Conservation (phyloP, 2,888 invertebrate species). For the Dicyrtoma fusca region DNA sequence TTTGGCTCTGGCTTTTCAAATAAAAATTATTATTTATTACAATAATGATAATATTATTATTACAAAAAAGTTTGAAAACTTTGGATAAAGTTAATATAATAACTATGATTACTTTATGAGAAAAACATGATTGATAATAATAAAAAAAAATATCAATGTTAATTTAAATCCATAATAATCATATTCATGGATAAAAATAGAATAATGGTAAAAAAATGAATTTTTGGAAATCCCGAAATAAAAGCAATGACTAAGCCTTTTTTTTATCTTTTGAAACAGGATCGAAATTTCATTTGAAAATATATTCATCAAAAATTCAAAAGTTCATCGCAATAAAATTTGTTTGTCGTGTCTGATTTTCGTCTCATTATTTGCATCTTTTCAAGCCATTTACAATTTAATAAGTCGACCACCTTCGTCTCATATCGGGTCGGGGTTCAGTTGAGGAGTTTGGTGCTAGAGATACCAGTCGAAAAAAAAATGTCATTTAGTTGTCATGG, state of each 20-base stretch:
- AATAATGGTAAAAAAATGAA: constrained; percentile 17
- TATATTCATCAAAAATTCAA: constrained; percentile 31
- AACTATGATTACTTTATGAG: background rate
- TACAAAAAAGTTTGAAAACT: constrained; percentile 3
- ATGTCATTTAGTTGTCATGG: too few relatives aligned
- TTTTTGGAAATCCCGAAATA: constrained; percentile 15
- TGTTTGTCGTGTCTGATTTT: constrained; percentile 10
- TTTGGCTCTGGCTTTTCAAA: constrained; percentile 26
- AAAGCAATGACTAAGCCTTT: constrained; percentile 35
- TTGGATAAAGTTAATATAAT: background rate
- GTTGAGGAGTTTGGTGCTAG: too few relatives aligned
- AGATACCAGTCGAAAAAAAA: too few relatives aligned
- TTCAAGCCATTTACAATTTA: background rate
- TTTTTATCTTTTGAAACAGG: constrained; percentile 37
- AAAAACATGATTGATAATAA: background rate
- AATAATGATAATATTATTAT: constrained; percentile 8
- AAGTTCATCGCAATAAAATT: background rate
- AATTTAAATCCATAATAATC: constrained; percentile 8
- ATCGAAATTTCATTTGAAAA: constrained; percentile 37
- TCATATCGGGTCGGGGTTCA: too few relatives aligned
- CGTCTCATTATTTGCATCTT: background rate
- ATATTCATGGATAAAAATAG: constrained; percentile 5
- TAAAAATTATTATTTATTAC: constrained; percentile 30
- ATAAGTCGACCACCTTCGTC: too few relatives aligned
- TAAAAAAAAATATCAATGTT: constrained; percentile 11